These are phyloP conservation scores for Dicrostonyx torquatus DNA, from an alignment of 2,797 vertebrate genomes.

Conservation along the genomic window DNA sequence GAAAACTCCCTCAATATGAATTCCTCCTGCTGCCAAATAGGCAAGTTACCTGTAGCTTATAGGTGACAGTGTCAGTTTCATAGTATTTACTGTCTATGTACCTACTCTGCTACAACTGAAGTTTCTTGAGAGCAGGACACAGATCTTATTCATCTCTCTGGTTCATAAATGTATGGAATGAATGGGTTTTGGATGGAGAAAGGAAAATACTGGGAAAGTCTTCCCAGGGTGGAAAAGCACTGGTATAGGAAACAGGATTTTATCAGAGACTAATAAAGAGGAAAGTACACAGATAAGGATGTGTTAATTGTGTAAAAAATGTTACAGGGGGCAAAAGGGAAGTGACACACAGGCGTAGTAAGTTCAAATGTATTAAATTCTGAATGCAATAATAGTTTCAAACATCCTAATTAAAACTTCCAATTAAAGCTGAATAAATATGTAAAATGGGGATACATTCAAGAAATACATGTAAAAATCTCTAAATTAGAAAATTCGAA, in stretches of 20 bases:
- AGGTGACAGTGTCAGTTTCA: not conserved
- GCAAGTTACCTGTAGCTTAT: not conserved
- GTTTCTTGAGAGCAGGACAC: not conserved
- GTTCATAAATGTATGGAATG: not conserved
- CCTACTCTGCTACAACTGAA: not conserved
- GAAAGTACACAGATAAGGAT: not conserved
- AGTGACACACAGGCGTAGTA: not conserved
- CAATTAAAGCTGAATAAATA: not conserved
- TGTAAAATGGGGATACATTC: not conserved
- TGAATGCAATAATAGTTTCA: not conserved
- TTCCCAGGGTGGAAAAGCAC: not conserved
- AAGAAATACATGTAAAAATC: not conserved
- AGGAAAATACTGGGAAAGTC: not conserved
- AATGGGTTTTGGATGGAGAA: not conserved
- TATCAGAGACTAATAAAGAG: not conserved
- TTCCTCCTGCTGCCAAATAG: not conserved
- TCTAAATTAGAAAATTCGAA: constrained; percentile 11
- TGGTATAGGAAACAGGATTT: not conserved
- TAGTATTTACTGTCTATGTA: not conserved
- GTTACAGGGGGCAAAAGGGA: not conserved
- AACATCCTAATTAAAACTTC: not conserved
- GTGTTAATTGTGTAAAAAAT: not conserved
- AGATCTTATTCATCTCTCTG: not conserved
- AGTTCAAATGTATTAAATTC: not conserved
- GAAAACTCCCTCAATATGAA: not conserved